phyloP scores from a whole-genome alignment of 2,888 invertebrate genomes.

The Cephus pygmeus region DNA sequence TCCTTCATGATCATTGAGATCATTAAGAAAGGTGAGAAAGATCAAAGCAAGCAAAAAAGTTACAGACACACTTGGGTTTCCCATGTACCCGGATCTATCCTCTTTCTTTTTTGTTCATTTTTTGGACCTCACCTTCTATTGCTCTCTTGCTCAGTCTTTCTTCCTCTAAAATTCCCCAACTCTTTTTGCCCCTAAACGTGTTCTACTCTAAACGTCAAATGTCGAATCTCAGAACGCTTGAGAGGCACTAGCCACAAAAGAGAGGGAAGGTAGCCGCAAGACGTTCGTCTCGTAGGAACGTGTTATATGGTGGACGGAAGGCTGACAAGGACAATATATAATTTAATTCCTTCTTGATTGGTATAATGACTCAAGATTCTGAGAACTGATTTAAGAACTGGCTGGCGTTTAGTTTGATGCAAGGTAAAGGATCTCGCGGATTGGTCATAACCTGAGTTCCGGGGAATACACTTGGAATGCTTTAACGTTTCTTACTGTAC shows the following conservation, averaged over 20 bases:
- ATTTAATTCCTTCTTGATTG: background rate
- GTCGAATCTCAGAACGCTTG: background rate
- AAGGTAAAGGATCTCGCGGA: background rate
- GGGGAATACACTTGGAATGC: conserved; percentile 30
- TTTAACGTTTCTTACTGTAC: conserved; percentile 41
- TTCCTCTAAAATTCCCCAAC: background rate
- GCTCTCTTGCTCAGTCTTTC: background rate
- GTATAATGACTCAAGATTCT: background rate
- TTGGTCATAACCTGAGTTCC: conserved; percentile 7
- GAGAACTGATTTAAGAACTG: background rate
- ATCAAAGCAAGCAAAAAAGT: background rate
- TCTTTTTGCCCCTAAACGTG: background rate
- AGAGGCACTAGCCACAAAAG: background rate
- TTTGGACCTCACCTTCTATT: conserved; percentile 43
- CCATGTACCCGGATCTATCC: conserved; percentile 32
- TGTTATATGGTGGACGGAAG: background rate
- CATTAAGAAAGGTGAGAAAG: background rate
- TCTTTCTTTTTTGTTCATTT: conserved; percentile 22
- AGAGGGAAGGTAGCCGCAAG: background rate
- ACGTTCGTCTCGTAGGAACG: background rate
- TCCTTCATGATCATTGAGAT: background rate
- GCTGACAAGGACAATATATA: background rate
- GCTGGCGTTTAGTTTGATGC: background rate
- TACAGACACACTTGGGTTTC: conserved; percentile 41
- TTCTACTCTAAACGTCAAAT: background rate